A percentile compares a stretch with the other conserved stretches of the same genome.
These are phyloP conservation scores for Sorex fumeus DNA, from an alignment of 2,113 vertebrate species.

Conservation along the genomic window DNA sequence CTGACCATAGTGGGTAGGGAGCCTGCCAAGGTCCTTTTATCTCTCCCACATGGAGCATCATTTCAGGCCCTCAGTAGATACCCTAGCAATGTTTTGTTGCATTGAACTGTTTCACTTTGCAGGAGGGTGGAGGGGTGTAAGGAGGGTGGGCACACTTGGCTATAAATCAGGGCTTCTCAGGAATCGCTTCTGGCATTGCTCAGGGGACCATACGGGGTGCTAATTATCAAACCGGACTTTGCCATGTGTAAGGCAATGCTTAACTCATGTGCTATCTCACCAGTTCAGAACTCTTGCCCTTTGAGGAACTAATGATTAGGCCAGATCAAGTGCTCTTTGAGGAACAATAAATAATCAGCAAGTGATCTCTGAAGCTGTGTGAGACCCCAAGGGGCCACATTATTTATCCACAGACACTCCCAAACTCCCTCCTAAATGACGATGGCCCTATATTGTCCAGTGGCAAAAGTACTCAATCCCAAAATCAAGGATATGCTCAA, in stretches of 20 bases:
- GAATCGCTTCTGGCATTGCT: too few species aligned
- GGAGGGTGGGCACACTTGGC: too few species aligned
- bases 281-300: not conserved
- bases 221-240: too few species aligned
- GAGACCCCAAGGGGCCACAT: not conserved
- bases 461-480: not conserved
- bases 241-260: too few species aligned
- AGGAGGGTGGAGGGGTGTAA: too few species aligned
- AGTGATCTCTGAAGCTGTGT: not conserved
- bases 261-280: too few species aligned
- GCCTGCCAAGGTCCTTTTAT: not conserved
- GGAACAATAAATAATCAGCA: not conserved
- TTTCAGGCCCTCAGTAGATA: not conserved
- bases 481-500: not conserved
- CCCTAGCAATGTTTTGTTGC: not conserved
- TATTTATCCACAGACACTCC: not conserved
- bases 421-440: not conserved
- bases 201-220: too few species aligned
- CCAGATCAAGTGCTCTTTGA: not conserved
- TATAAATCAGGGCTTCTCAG: too few species aligned
- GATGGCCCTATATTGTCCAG: not conserved
- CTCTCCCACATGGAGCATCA: not conserved
- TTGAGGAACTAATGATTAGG: not conserved
- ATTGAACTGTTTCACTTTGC: not conserved
- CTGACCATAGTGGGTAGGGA: not conserved